Evolutionary conservation across 2,888 invertebrate genomes (phyloP).

Genomic region (Pristionchus mayeri): DNA sequence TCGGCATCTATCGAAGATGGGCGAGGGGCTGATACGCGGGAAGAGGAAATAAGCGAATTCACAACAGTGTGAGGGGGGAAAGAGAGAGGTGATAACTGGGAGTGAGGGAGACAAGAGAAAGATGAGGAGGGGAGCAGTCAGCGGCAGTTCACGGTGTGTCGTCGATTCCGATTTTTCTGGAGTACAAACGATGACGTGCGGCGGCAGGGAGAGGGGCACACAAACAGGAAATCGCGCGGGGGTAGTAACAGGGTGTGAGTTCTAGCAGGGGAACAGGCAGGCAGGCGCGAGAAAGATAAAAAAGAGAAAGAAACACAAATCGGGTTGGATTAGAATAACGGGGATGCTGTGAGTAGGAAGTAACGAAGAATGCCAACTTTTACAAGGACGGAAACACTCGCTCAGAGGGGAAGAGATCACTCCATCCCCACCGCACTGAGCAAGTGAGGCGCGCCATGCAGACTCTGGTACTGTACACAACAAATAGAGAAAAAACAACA

Average conservation of each 20-base stretch:
- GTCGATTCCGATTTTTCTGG: background rate
- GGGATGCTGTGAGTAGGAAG: conserved; percentile 47
- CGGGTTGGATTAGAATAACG: conserved; percentile 34
- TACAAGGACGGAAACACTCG: conserved; percentile 29
- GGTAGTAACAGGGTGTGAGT: conserved; percentile 6
- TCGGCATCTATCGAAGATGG: background rate
- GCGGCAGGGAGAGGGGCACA: too few species aligned
- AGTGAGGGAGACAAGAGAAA: background rate
- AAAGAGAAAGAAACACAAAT: conserved; percentile 18
- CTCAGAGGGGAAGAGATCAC: background rate
- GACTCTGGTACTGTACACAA: conserved; percentile 50
- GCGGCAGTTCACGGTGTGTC: conserved; percentile 15
- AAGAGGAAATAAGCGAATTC: background rate
- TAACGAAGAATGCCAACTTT: conserved; percentile 48
- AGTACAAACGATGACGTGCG: background rate
- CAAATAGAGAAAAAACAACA: background rate
- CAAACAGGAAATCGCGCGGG: background rate
- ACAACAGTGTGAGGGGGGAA: background rate
- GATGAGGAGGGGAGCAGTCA: background rate
- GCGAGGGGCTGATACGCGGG: background rate
- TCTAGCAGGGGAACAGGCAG: conserved; percentile 21
- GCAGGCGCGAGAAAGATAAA: background rate
- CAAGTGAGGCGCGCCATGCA: background rate
- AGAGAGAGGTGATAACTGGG: background rate
- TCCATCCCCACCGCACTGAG: background rate